These are phyloP conservation scores for Andrena flavipes DNA, from an alignment of 2,888 invertebrate species.

Conservation along the genomic window DNA sequence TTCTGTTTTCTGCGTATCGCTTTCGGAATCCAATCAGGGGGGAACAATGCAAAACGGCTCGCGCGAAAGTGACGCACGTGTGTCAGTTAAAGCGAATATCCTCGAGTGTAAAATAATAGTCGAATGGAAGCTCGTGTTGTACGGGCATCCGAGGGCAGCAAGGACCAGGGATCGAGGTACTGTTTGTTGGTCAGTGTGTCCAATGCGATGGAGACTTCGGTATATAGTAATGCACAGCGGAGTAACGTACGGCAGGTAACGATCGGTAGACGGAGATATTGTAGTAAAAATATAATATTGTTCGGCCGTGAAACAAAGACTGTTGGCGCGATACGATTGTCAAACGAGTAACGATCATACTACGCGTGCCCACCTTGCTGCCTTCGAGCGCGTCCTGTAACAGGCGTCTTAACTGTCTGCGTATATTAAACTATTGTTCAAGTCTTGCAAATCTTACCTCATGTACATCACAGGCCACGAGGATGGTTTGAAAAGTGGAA, in stretches of 20 bases:
- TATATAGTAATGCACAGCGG: not conserved
- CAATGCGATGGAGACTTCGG: not conserved
- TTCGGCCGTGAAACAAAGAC: constrained; percentile 8
- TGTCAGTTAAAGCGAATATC: not conserved
- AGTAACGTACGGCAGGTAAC: not conserved
- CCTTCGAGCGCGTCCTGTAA: constrained; percentile 37
- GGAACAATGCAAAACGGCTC: constrained; percentile 35
- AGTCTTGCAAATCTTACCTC: constrained; percentile 54
- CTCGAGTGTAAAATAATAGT: constrained; percentile 15
- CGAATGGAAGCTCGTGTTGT: constrained; percentile 51
- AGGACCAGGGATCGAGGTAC: constrained; percentile 1
- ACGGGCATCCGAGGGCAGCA: constrained; percentile 30
- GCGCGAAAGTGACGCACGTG: constrained; percentile 49
- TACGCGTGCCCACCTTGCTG: constrained; percentile 24
- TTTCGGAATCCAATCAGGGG: constrained; percentile 39
- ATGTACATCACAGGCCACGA: constrained; percentile 52
- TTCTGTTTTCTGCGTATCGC: not conserved
- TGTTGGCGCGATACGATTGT: constrained; percentile 28
- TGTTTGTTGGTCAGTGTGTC: constrained; percentile 20
- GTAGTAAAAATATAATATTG: not conserved
- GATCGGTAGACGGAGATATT: constrained; percentile 6
- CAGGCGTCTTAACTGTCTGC: constrained; percentile 38
- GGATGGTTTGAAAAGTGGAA: constrained; percentile 34
- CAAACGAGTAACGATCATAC: constrained; percentile 33
- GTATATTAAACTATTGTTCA: constrained; percentile 52